Evolutionary conservation across 2,888 invertebrate species (phyloP).

Genomic region (Lochmaea capreae): DNA sequence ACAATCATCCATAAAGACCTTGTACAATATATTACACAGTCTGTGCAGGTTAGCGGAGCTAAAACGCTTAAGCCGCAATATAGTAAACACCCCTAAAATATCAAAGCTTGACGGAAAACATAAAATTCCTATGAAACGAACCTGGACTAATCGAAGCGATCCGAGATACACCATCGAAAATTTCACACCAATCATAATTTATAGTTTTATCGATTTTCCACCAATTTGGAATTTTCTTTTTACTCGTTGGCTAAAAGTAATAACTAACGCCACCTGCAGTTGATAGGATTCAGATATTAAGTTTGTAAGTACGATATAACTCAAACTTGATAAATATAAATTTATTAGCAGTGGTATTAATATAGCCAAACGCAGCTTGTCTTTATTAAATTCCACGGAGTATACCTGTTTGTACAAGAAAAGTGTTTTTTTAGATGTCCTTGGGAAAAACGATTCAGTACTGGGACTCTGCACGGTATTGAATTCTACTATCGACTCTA

Average conservation of each 20-base stretch:
- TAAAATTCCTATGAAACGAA: conserved; percentile 26
- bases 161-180: conserved; percentile 15
- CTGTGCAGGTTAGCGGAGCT: neutral
- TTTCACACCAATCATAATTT: conserved; percentile 38
- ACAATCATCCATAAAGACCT: too few relatives aligned
- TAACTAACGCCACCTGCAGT: conserved; percentile 45
- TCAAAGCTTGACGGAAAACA: conserved; percentile 10
- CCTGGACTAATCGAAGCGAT: conserved; percentile 18
- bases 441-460: too few relatives aligned
- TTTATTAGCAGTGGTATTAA: conserved; percentile 17
- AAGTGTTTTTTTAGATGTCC: too few relatives aligned
- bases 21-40: neutral
- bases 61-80: neutral
- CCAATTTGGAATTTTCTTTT: conserved; percentile 41
- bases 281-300: conserved; percentile 44
- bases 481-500: too few relatives aligned
- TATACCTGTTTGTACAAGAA: neutral
- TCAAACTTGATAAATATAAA: conserved; percentile 40
- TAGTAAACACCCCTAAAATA: conserved; percentile 1
- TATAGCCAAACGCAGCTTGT: conserved; percentile 4
- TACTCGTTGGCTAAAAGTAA: conserved; percentile 41
- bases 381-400: neutral
- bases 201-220: conserved; percentile 38
- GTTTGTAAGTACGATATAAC: conserved; percentile 41
- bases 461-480: too few relatives aligned